Percentiles rank a stretch among this genome's conserved stretches.
These are phyloP conservation scores for Meloidogyne chitwoodi DNA, from an alignment of 1,140 invertebrate genomes.

Conservation along the genomic window DNA sequence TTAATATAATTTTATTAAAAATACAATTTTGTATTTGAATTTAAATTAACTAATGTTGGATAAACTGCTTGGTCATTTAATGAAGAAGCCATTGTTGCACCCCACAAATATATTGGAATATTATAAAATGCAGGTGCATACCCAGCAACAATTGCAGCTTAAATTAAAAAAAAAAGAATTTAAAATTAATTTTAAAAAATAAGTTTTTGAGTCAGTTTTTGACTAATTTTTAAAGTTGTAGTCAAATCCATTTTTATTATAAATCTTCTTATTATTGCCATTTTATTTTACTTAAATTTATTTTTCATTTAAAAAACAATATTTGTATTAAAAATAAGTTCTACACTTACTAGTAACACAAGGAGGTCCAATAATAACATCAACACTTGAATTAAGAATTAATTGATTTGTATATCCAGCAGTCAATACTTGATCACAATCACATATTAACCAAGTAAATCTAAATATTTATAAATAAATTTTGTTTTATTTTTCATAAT, in stretches of 20 bases:
- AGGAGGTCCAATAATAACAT: conserved; percentile 42
- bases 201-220: too few species aligned
- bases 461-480: neutral
- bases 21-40: conserved; percentile 14
- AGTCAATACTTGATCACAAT: conserved; percentile 26
- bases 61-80: conserved; percentile 17
- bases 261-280: too few species aligned
- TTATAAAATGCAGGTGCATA: conserved; percentile 39
- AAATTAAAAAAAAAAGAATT: neutral
- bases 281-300: too few species aligned
- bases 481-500: too few species aligned
- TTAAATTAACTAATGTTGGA: conserved; percentile 30
- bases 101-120: conserved; percentile 42
- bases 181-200: neutral
- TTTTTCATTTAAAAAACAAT: too few species aligned
- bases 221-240: too few species aligned
- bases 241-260: too few species aligned
- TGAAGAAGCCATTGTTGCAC: conserved; percentile 23
- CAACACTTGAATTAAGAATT: conserved; percentile 33
- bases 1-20: neutral
- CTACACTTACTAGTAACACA: conserved; percentile 22
- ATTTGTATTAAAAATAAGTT: conserved; percentile 6
- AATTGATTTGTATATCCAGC: conserved; percentile 38
- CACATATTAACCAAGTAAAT: conserved; percentile 39
- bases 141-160: conserved; percentile 15